A percentile compares a stretch with the other conserved stretches of the same genome.
Evolutionary conservation across 2,888 invertebrate species (phyloP).

Genomic region (Acanthoscelides obtectus): DNA sequence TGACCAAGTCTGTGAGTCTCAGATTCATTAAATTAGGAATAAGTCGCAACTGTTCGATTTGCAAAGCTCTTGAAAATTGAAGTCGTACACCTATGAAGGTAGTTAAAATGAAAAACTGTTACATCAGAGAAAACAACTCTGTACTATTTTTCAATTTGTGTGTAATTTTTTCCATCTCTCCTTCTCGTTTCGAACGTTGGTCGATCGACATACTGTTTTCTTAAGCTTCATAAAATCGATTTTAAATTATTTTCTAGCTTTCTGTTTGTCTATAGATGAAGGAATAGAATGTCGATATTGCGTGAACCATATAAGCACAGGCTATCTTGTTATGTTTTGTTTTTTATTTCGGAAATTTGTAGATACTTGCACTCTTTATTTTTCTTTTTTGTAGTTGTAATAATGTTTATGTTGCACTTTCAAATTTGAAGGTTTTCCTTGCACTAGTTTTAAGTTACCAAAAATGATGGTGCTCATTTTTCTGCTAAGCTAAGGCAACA

Average conservation of each 20-base stretch:
- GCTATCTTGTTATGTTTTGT: background rate
- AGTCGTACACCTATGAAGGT: too few relatives aligned
- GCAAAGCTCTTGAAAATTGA: too few relatives aligned
- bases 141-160: too few relatives aligned
- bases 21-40: conserved; percentile 17
- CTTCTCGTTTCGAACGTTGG: too few relatives aligned
- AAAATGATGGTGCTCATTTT: conserved; percentile 4
- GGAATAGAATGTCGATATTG: background rate
- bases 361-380: conserved; percentile 24
- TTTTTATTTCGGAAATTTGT: conserved; percentile 17
- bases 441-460: conserved; percentile 25
- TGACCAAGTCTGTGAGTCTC: conserved; percentile 24
- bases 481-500: background rate
- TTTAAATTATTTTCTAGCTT: background rate
- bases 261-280: background rate
- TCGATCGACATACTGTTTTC: background rate
- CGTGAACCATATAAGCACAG: background rate
- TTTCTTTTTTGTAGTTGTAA: conserved; percentile 21
- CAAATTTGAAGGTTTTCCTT: conserved; percentile 17
- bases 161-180: too few relatives aligned
- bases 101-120: too few relatives aligned
- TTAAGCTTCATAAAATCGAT: background rate
- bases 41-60: too few relatives aligned
- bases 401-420: conserved; percentile 22
- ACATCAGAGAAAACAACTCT: too few relatives aligned